phyloP scores from a whole-genome alignment of 2,888 invertebrate genomes.

The Julus scanicus region DNA sequence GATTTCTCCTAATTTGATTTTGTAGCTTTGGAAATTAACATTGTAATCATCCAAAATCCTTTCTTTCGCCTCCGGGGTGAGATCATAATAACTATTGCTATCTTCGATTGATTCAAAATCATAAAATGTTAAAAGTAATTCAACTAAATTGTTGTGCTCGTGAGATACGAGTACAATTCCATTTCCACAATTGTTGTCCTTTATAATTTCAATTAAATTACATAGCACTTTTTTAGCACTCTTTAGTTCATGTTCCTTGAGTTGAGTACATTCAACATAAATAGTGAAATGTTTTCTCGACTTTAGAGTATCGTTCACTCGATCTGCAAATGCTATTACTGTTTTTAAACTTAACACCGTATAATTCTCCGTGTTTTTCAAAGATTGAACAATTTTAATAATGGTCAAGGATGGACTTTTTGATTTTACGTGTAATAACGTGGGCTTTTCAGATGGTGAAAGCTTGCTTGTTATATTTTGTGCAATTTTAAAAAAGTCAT shows the following conservation, averaged over 20 bases:
- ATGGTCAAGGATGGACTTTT: slow-evolving; percentile 26
- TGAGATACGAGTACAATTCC: neutral
- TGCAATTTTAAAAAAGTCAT: too few relatives aligned
- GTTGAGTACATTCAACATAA: neutral
- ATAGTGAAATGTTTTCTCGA: neutral
- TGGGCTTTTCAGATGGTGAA: too few relatives aligned
- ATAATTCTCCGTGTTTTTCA: neutral
- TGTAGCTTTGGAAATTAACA: neutral
- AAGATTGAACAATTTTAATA: neutral
- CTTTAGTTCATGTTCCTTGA: neutral
- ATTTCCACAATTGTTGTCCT: neutral
- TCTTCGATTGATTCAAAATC: neutral
- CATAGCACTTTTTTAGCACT: neutral
- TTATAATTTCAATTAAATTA: neutral
- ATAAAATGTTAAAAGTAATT: neutral
- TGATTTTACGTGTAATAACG: neutral
- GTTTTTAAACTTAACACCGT: neutral
- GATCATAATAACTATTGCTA: neutral
- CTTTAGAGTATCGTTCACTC: neutral
- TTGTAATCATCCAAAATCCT: neutral
- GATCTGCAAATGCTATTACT: neutral
- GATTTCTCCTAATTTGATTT: neutral
- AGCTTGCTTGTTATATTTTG: too few relatives aligned
- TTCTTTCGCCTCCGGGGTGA: neutral
- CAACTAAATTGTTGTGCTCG: neutral